These are phyloP conservation scores for Andrena fulva DNA, from an alignment of 2,888 invertebrate genomes.

Conservation along the genomic window DNA sequence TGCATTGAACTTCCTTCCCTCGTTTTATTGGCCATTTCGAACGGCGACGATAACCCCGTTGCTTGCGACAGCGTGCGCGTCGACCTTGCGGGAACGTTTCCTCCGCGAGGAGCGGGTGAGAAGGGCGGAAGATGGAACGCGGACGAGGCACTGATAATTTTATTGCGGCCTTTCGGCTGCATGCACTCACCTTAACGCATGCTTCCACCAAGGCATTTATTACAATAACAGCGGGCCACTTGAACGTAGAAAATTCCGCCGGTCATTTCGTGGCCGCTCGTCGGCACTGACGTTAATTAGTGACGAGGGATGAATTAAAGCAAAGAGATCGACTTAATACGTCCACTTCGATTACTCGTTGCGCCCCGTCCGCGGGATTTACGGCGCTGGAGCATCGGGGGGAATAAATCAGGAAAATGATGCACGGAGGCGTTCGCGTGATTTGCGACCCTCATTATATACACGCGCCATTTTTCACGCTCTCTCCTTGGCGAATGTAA, in stretches of 20 bases:
- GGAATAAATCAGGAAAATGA: constrained; percentile 7
- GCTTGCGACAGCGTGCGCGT: constrained; percentile 7
- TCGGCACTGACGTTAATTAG: constrained; percentile 29
- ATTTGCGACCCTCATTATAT: constrained; percentile 23
- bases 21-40: constrained; percentile 65
- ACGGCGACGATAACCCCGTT: constrained; percentile 26
- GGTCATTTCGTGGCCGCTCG: background rate
- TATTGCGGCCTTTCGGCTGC: constrained; percentile 54
- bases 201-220: constrained; percentile 67
- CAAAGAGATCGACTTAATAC: constrained; percentile 9
- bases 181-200: constrained; percentile 60
- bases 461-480: background rate
- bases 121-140: background rate
- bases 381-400: background rate
- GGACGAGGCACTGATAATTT: constrained; percentile 67
- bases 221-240: constrained; percentile 60
- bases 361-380: constrained; percentile 1
- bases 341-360: constrained; percentile 23
- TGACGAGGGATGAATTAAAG: constrained; percentile 22
- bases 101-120: background rate
- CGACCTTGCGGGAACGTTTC: background rate
- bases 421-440: background rate
- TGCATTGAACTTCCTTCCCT: constrained; percentile 36
- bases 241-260: background rate
- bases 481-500: background rate